Evolutionary conservation across 2,888 invertebrate genomes (phyloP), one percentile per base, ranked within the genome.

Genomic region (Cataglyphis livida): DNA sequence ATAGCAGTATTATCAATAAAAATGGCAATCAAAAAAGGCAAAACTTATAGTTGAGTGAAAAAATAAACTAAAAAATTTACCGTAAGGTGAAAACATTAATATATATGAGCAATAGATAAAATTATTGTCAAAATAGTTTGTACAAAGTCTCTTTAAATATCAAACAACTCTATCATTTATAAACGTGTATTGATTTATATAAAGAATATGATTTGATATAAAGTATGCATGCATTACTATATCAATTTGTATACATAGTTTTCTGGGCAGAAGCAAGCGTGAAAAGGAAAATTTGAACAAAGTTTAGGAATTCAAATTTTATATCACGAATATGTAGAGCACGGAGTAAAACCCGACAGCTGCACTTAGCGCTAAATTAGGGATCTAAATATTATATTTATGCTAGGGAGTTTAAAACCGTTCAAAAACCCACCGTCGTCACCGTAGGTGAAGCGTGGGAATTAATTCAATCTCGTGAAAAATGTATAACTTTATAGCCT

Each of bases 401-500:
- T n/a, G 65, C 38, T 21, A 2, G n/a, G n/a, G 12, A 21, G 18
- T 32, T 68, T 68, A 78, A 78, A 35, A 59, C 12, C 15, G 21
- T 7, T 70, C 68, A 35, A 78, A 59, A 59, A 18, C 18, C n/a
- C 51, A 51, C 15, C 64, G 12, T 25, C 35, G 54, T 65, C 21
- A 35, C 1, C 57, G 25, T 12, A 9, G 38, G 38, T 10, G 38
- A n/a, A 21, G n/a, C 15, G 21, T 5, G 21, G 21, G 7, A 25
- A 38, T 78, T 78, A 78, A 78, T 78, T 10, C 59, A 44, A 78
- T 70, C 70, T 59, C 18, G 41, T 78, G 70, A 78, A 78, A 78
- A 78, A 78, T 70, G 44, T 59, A 59, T 15, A 54, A 44, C 12
- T 54, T 70, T 9, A 28, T 78, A 59, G 54, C 6, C n/a, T 15